Conservation (phyloP, 2,113 vertebrate genomes). For the Axis porcinus region DNA sequence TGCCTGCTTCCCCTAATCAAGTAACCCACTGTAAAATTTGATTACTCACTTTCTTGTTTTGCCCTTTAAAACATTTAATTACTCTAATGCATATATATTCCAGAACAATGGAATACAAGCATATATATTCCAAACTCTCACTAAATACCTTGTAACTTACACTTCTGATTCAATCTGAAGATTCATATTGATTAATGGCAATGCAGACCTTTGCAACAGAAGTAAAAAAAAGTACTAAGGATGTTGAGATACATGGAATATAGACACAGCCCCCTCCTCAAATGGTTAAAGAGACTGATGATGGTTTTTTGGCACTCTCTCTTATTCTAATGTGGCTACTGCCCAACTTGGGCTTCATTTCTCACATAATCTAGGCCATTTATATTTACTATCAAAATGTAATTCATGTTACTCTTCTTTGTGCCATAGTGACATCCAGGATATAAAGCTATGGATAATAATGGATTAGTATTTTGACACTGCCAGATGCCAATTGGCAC, state of each 20-base stretch:
- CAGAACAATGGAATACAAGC: background rate
- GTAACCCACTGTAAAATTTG: background rate
- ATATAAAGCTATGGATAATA: background rate
- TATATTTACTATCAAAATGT: background rate
- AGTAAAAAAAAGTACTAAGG: background rate
- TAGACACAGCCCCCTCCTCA: background rate
- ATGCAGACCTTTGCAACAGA: background rate
- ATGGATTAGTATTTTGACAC: background rate
- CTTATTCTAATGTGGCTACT: background rate
- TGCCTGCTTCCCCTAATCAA: background rate
- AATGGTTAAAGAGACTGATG: background rate
- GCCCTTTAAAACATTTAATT: background rate
- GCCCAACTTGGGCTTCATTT: background rate
- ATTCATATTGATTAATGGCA: background rate
- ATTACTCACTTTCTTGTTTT: background rate
- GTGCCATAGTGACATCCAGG: background rate
- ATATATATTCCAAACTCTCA: background rate
- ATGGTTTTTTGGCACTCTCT: background rate
- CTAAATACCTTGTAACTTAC: background rate
- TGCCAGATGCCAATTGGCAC: background rate
- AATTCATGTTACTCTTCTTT: background rate
- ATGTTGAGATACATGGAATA: background rate
- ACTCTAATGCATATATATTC: background rate
- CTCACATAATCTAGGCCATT: background rate
- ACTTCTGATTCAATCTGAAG: background rate